Evolutionary conservation across 2,888 invertebrate genomes (phyloP).

Genomic region (Agrenia bidenticulata): DNA sequence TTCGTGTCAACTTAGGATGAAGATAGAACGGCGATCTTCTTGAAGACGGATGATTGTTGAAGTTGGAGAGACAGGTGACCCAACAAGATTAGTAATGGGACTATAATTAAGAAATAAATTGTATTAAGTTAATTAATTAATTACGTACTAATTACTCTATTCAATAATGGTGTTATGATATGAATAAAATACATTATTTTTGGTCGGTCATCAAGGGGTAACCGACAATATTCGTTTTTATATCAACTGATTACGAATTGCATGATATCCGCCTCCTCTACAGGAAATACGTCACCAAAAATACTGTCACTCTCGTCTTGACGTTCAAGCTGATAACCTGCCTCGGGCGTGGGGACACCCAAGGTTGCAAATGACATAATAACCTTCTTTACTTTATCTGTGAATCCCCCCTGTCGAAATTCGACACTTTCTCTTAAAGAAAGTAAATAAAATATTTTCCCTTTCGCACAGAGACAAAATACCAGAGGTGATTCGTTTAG

Average conservation of each 20-base stretch:
- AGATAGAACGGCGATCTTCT: not conserved
- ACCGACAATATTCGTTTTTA: not conserved
- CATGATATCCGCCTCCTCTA: not conserved
- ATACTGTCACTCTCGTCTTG: no score
- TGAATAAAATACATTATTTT: no score
- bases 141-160: no score
- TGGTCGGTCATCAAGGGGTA: conserved; percentile 12
- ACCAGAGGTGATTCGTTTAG: no score
- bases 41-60: not conserved
- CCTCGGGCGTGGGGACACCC: not conserved
- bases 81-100: not conserved
- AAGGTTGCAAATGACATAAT: not conserved
- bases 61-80: not conserved
- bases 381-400: not conserved
- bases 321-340: no score
- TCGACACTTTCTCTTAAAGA: not conserved
- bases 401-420: not conserved
- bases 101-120: no score
- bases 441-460: not conserved
- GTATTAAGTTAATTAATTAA: no score
- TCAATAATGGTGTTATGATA: no score
- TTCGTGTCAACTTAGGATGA: conserved; percentile 21
- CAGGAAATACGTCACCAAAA: not conserved
- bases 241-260: conserved; percentile 21
- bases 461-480: no score